Percentiles rank a stretch among this genome's conserved stretches.
Conservation (phyloP, 1,140 invertebrate species). For the Drosophila arawakana region DNA sequence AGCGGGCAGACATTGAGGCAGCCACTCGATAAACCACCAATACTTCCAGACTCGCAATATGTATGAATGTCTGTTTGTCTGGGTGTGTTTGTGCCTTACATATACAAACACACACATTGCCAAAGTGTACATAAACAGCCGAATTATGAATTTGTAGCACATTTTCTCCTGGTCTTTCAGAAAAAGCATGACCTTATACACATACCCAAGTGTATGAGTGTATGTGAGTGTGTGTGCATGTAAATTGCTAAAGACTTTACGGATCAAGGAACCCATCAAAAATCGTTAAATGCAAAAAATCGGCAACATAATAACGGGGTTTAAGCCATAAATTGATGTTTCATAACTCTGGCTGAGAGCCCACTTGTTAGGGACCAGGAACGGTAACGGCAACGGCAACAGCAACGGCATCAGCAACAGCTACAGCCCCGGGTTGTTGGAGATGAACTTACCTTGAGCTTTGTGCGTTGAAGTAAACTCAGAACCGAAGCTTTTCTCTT, state of each 20-base stretch:
- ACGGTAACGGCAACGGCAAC: not conserved
- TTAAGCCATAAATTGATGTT: constrained; percentile 18
- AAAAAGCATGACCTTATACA: not conserved
- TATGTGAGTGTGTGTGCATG: constrained; percentile 27
- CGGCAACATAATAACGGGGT: constrained; percentile 43
- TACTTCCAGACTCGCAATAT: constrained; percentile 43
- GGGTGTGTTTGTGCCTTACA: constrained; percentile 27
- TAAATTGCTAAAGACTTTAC: constrained; percentile 71
- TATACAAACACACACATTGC: constrained; percentile 40
- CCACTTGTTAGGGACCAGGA: constrained; percentile 9
- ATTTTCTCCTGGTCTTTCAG: constrained; percentile 41
- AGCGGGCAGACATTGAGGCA: constrained; percentile 70
- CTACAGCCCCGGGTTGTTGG: constrained; percentile 2
- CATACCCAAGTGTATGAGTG: not conserved
- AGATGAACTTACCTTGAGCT: constrained; percentile 53
- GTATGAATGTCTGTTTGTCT: constrained; percentile 7
- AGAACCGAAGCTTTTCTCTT: constrained; percentile 36
- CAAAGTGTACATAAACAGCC: constrained; percentile 67
- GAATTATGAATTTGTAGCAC: constrained; percentile 79
- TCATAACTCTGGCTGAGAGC: constrained; percentile 6
- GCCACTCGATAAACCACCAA: constrained; percentile 73
- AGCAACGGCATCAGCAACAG: constrained; percentile 13
- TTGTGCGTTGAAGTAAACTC: constrained; percentile 45
- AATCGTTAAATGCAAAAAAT: constrained; percentile 79
- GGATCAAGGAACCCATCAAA: constrained; percentile 80